Evolutionary conservation across 2,888 invertebrate genomes (phyloP).

Genomic region (Platycnemis pennipes): DNA sequence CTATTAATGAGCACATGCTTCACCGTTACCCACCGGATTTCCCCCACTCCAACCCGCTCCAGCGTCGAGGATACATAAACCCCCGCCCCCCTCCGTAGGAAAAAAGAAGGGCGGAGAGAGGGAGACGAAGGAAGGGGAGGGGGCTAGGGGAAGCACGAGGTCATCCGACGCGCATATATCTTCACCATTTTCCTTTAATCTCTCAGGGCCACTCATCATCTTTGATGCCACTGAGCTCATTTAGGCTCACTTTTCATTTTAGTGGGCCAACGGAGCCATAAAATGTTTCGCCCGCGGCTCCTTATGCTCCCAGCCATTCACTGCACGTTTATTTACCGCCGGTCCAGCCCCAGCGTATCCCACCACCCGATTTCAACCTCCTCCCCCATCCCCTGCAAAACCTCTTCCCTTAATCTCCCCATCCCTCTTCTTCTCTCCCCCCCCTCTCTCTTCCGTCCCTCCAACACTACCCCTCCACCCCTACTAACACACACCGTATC

Average conservation of each 20-base stretch:
- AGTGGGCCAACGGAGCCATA: not conserved
- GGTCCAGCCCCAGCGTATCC: not conserved
- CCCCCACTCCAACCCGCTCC: too few relatives aligned
- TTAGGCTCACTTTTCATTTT: not conserved
- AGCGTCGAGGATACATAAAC: too few relatives aligned
- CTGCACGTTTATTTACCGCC: conserved; percentile 26
- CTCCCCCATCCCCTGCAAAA: not conserved
- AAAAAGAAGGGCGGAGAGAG: too few relatives aligned
- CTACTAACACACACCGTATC: not conserved
- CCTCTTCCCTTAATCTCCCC: not conserved
- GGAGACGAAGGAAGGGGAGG: too few relatives aligned
- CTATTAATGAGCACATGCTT: not conserved
- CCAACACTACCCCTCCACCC: not conserved
- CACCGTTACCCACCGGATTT: not conserved
- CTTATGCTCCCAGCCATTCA: not conserved
- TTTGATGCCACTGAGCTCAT: conserved; percentile 30
- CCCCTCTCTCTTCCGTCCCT: not conserved
- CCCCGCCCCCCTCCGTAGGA: too few relatives aligned
- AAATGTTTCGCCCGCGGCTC: conserved; percentile 1
- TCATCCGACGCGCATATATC: not conserved
- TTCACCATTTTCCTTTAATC: not conserved
- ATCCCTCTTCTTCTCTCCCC: not conserved
- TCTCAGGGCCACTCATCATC: not conserved
- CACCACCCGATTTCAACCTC: not conserved
- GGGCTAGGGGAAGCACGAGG: too few relatives aligned